Evolutionary conservation across 2,113 vertebrate genomes (phyloP), one percentile per base, ranked within the genome.

Genomic region (Hyperoodon ampullatus): DNA sequence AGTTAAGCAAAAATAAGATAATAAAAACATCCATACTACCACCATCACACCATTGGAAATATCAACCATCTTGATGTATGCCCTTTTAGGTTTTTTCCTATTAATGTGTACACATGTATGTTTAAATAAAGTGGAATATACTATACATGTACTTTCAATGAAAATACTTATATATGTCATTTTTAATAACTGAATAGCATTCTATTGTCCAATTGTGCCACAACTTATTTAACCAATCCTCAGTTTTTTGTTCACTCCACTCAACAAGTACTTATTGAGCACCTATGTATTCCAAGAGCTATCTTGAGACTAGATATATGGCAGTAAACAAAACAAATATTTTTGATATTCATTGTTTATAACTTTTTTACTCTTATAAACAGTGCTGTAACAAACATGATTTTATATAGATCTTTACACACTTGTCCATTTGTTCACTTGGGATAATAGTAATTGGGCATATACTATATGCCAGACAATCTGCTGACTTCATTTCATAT

Each of bases 41-140:
- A 24, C 21, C 60, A 23, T 71, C 70, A 50, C 26, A 60, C 33
- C 8, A 28, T 24, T 53, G 81, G 66, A 39, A 71, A 60, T 93
- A 39, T 88, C 86, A 39, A 4, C 12, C 12, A 71, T 66, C 55
- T 60, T 55, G 18, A 81, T 28, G 3, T 26, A 39, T 4, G n/a
- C n/a, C 53, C 42, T 90, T 70, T 91, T 88, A 61, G 18, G 60
- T 26, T 42, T 93, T 81, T 90, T 42, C 18, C 68, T 47, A 11
- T 53, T n/a, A 94, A 66, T 80, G 9, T 86, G 19, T 30, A n/a
- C 23, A 70, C 50, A 35, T 58, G 28, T 50, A 26, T 77, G 74
- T 77, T 92, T 92, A 90, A 94, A 65, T 86, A 85, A 93, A 66
- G 91, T 55, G 14, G 60, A 95, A 66, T 93, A 65, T 85, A 74